These are phyloP conservation scores for Plecturocebus donacophilus DNA, from an alignment of 2,113 vertebrate species.

Conservation along the genomic window DNA sequence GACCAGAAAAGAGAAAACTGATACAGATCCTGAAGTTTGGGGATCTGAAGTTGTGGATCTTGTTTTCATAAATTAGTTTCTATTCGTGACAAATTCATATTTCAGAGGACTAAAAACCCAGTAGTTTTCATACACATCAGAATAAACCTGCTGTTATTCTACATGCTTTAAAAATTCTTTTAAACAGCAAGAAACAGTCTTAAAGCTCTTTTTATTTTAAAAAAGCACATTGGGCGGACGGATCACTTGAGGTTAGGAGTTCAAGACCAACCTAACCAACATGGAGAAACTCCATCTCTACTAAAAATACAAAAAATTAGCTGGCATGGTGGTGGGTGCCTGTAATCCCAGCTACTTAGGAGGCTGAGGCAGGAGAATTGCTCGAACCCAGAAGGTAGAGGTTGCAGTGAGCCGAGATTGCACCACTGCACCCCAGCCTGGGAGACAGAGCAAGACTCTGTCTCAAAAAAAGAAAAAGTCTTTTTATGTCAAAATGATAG, in stretches of 20 bases:
- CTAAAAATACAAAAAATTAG: too few species aligned
- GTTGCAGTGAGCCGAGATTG: too few species aligned
- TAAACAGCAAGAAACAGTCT: slow-evolving; percentile 55
- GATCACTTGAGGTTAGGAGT: too few species aligned
- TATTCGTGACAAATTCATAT: slow-evolving; percentile 48
- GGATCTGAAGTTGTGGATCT: not conserved
- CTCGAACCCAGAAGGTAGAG: too few species aligned
- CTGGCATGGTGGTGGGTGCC: too few species aligned
- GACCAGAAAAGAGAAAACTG: not conserved
- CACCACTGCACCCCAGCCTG: too few species aligned
- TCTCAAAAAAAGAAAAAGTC: not conserved
- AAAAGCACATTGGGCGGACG: too few species aligned
- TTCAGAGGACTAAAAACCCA: slow-evolving; percentile 48
- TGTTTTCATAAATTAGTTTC: not conserved
- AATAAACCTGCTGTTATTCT: slow-evolving; percentile 56
- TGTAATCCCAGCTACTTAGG: too few species aligned
- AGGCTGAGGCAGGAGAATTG: too few species aligned
- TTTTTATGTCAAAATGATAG: slow-evolving; percentile 60
- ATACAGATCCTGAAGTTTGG: not conserved
- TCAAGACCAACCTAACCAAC: too few species aligned
- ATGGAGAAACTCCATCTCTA: too few species aligned
- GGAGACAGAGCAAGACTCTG: too few species aligned
- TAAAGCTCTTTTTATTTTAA: slow-evolving; percentile 28
- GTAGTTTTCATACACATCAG: slow-evolving; percentile 65
- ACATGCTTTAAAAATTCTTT: slow-evolving; percentile 44